Conservation (phyloP, 2,797 vertebrate genomes). For the Peromyscus attwateri region DNA sequence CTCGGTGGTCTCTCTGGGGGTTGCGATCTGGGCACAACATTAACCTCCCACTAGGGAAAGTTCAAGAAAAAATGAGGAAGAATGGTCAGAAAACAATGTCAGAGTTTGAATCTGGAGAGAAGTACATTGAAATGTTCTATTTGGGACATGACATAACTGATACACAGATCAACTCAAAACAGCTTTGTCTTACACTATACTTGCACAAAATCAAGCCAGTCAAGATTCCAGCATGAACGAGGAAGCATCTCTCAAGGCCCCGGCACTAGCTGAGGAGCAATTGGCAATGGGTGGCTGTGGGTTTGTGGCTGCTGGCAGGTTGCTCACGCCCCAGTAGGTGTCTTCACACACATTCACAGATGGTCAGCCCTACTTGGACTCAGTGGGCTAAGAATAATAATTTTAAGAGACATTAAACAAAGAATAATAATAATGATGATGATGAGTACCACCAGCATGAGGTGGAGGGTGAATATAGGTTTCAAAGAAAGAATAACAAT, state of each 20-base stretch:
- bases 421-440: neutral
- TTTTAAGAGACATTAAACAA: too few relatives aligned
- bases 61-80: neutral
- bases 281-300: neutral
- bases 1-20: too few relatives aligned
- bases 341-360: neutral
- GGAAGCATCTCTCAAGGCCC: neutral
- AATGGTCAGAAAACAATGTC: neutral
- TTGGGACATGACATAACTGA: neutral
- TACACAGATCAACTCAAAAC: neutral
- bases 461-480: neutral
- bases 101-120: neutral
- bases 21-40: too few relatives aligned
- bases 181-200: neutral
- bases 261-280: neutral
- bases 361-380: too few relatives aligned
- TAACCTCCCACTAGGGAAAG: neutral
- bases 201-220: neutral
- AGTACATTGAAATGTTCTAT: neutral
- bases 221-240: neutral
- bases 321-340: neutral
- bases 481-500: neutral
- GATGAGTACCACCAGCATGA: neutral
- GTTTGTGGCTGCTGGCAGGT: neutral
- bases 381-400: neutral